Evolutionary conservation across 2,113 vertebrate genomes (phyloP).

Genomic region (Apistogramma diplotaenia): DNA sequence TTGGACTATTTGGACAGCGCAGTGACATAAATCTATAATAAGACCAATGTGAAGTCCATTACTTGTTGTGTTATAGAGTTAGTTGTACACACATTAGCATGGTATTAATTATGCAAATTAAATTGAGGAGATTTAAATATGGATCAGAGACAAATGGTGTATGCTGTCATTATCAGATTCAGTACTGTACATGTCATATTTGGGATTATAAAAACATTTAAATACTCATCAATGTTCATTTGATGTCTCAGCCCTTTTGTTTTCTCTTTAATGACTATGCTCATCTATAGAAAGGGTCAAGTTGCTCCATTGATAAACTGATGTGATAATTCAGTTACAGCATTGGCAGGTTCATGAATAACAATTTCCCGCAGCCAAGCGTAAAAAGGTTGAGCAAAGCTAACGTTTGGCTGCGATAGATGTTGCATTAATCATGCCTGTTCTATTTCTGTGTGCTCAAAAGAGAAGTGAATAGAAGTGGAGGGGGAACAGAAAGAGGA

Average conservation of each 20-base stretch:
- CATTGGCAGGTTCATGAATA: constrained; percentile 12
- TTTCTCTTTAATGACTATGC: neutral
- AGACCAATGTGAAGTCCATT: neutral
- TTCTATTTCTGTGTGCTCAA: constrained; percentile 61
- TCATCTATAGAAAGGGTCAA: constrained; percentile 13
- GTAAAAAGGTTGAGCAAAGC: constrained; percentile 61
- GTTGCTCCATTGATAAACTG: constrained; percentile 21
- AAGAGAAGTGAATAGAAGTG: constrained; percentile 17
- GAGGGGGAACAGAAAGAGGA: neutral
- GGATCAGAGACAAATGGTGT: neutral
- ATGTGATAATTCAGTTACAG: constrained; percentile 18
- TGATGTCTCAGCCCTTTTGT: neutral
- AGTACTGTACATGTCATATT: neutral
- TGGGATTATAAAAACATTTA: fast-evolving
- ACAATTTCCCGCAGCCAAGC: constrained; percentile 45
- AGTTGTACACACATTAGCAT: too few relatives aligned
- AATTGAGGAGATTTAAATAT: neutral
- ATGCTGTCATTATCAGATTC: neutral
- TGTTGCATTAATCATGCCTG: constrained; percentile 69
- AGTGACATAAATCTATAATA: neutral
- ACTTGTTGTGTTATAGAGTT: neutral
- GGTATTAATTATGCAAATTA: neutral
- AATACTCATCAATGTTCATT: neutral
- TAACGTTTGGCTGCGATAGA: constrained; percentile 47
- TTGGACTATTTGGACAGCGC: neutral